Percentiles rank a stretch among this genome's conserved stretches.
phyloP scores from a whole-genome alignment of 2,888 invertebrate genomes.

The Papilio protenor region DNA sequence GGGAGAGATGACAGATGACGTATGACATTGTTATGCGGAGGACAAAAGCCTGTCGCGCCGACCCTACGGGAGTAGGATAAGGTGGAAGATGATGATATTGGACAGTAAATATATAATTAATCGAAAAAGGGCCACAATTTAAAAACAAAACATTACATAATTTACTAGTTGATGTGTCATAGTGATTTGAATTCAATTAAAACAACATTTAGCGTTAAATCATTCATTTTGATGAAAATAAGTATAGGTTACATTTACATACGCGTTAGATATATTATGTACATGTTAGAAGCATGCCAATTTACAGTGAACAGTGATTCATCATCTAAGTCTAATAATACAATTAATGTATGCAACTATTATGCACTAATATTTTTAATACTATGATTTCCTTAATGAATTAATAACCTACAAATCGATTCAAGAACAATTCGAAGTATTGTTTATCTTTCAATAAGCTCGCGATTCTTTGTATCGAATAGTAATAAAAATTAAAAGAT shows the following conservation, averaged over 20 bases:
- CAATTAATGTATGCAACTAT: conserved; percentile 24
- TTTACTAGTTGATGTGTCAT: not conserved
- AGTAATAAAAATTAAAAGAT: not conserved
- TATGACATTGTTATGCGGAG: no score
- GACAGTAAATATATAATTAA: no score
- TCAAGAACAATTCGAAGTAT: conserved; percentile 45
- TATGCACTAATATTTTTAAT: conserved; percentile 4
- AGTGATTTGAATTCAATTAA: not conserved
- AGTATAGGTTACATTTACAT: not conserved
- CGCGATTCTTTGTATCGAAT: conserved; percentile 18
- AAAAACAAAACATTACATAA: not conserved
- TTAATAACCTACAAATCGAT: conserved; percentile 10
- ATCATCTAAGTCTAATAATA: conserved; percentile 27
- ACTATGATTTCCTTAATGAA: conserved; percentile 18
- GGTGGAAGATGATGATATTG: no score
- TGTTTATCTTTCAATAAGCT: conserved; percentile 52
- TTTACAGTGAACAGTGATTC: conserved; percentile 26
- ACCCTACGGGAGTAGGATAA: no score
- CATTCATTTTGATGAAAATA: not conserved
- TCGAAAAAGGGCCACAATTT: not conserved
- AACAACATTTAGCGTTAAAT: not conserved
- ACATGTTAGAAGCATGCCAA: conserved; percentile 12
- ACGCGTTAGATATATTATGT: not conserved
- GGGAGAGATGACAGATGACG: no score
- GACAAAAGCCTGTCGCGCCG: no score